Conservation (phyloP, 2,113 vertebrate species). For the Tragelaphus buxtoni region DNA sequence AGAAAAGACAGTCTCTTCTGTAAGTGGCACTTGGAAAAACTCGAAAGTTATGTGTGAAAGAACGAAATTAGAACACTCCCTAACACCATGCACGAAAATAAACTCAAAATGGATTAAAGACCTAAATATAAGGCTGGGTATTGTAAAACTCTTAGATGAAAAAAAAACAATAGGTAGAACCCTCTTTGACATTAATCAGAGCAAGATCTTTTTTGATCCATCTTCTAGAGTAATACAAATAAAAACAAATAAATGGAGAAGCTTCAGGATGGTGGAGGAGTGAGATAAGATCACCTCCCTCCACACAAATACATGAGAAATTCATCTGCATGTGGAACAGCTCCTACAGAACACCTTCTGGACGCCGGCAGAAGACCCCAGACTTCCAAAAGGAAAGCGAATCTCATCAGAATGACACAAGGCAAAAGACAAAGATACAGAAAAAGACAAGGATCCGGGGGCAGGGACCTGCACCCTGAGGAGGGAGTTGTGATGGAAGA, state of each 20-base stretch:
- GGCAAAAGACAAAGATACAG: background rate
- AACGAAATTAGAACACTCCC: background rate
- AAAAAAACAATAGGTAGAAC: background rate
- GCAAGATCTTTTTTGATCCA: background rate
- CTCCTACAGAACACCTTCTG: background rate
- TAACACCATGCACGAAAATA: background rate
- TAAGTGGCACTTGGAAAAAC: background rate
- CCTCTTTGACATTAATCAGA: background rate
- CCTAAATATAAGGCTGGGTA: background rate
- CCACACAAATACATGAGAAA: background rate
- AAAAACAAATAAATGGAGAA: background rate
- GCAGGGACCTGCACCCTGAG: background rate
- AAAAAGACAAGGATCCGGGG: background rate
- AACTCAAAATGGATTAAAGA: background rate
- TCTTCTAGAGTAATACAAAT: background rate
- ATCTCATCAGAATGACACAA: background rate
- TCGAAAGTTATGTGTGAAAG: rapidly evolving
- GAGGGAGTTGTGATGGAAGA: background rate
- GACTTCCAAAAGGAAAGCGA: background rate
- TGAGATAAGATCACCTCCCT: background rate
- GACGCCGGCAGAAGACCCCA: background rate
- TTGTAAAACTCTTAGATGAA: background rate
- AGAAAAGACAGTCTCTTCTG: background rate
- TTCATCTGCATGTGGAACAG: background rate
- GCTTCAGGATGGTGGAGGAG: background rate